phyloP scores from a whole-genome alignment of 2,797 vertebrate species.

The Hoplostethus atlanticus region DNA sequence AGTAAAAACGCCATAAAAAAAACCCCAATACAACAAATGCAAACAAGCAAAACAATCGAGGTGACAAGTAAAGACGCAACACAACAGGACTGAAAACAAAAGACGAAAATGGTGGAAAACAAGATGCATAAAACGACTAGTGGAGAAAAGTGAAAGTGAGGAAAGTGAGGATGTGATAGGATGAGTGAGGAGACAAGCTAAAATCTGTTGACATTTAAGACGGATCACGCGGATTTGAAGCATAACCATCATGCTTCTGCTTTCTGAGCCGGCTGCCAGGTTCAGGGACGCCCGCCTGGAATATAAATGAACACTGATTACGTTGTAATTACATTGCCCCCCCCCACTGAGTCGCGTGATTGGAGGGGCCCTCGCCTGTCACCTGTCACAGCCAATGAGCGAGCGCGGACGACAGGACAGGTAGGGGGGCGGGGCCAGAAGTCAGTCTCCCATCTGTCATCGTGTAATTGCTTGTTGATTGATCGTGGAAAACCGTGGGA shows the following conservation, averaged over 20 bases:
- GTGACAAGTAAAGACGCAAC: too few species aligned
- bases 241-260: background rate
- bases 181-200: too few species aligned
- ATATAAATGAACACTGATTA: slow-evolving; percentile 12
- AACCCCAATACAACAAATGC: too few species aligned
- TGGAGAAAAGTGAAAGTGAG: too few species aligned
- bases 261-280: background rate
- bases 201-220: background rate
- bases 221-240: background rate
- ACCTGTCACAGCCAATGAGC: slow-evolving; percentile 1
- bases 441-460: background rate
- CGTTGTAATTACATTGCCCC: background rate
- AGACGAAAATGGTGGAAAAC: too few species aligned
- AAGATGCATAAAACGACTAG: too few species aligned
- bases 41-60: too few species aligned
- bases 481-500: slow-evolving; percentile 11
- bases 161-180: too few species aligned
- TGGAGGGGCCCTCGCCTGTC: background rate
- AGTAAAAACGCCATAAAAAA: too few species aligned
- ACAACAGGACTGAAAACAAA: too few species aligned
- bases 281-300: background rate
- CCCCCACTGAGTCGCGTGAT: slow-evolving; percentile 1
- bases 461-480: slow-evolving; percentile 29
- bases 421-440: background rate
- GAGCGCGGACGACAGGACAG: background rate